A percentile compares a stretch with the other conserved stretches of the same genome.
Conservation (phyloP, 2,113 vertebrate species). For the Grantiella picta region DNA sequence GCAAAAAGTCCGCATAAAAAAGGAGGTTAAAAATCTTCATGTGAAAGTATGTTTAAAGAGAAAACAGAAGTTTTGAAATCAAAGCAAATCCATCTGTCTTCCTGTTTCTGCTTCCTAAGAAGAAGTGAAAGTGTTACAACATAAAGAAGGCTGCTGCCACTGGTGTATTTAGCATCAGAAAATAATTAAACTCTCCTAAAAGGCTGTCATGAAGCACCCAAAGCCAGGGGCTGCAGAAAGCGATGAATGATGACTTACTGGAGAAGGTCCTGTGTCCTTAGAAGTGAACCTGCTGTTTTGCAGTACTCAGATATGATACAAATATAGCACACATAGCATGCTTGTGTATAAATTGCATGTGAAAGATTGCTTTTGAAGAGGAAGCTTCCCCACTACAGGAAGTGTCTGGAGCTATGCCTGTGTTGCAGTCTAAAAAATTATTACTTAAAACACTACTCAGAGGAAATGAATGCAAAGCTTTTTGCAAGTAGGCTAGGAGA, state of each 20-base stretch:
- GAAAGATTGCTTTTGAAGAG: background rate
- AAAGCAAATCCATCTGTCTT: background rate
- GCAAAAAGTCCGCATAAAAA: background rate
- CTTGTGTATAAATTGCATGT: background rate
- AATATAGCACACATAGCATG: background rate
- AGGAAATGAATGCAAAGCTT: background rate
- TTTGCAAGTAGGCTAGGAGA: background rate
- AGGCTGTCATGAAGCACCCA: background rate
- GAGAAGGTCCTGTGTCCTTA: background rate
- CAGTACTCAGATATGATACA: fast-evolving
- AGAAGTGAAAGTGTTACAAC: background rate
- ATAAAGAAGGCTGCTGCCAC: background rate
- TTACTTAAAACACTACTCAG: background rate
- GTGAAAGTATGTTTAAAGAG: background rate
- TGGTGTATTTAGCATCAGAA: background rate
- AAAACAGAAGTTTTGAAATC: conserved; percentile 1
- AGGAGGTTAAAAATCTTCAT: background rate
- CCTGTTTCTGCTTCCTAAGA: conserved; percentile 3
- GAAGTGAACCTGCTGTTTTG: background rate
- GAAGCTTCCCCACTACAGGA: background rate
- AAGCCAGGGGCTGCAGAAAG: background rate
- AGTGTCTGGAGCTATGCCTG: background rate
- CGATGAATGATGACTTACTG: background rate
- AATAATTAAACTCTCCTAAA: background rate
- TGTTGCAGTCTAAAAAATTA: background rate